A percentile compares a stretch with the other conserved stretches of the same genome.
Conservation (phyloP, 2,888 invertebrate species). For the Nomada ruficornis region DNA sequence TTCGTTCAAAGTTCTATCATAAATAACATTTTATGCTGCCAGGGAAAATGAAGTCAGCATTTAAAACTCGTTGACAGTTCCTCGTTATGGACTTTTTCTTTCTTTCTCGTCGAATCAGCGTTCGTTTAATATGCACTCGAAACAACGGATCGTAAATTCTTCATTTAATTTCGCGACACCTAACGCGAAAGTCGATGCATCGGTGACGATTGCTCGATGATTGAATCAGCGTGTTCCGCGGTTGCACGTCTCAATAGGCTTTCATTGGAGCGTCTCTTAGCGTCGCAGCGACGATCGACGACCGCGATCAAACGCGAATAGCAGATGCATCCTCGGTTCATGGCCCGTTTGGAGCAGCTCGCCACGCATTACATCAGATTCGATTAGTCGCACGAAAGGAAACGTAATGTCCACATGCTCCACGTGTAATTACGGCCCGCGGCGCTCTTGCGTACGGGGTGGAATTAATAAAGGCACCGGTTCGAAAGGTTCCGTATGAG, state of each 20-base stretch:
- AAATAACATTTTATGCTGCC: background rate
- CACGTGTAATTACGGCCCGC: slow-evolving; percentile 29
- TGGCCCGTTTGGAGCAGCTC: background rate
- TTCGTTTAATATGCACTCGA: background rate
- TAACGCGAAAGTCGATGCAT: background rate
- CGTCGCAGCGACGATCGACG: background rate
- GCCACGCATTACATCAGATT: slow-evolving; percentile 13
- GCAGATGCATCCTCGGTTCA: slow-evolving; percentile 10
- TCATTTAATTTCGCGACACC: background rate
- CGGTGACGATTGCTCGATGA: slow-evolving; percentile 5
- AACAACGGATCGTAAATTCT: background rate
- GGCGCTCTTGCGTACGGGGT: slow-evolving; percentile 21
- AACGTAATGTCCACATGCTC: slow-evolving; percentile 25
- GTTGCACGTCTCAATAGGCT: slow-evolving; percentile 3
- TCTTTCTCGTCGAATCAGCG: background rate
- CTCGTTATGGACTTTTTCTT: too few relatives aligned
- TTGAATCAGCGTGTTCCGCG: background rate
- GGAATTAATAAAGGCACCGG: background rate
- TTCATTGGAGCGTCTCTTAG: background rate
- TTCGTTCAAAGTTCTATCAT: background rate
- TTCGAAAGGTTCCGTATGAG: slow-evolving; percentile 18
- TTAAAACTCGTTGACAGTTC: background rate
- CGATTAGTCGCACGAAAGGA: slow-evolving; percentile 45
- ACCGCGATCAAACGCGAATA: background rate
- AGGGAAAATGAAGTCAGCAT: too few relatives aligned